phyloP scores from a whole-genome alignment of 2,113 vertebrate genomes.

The Myotis yumanensis region DNA sequence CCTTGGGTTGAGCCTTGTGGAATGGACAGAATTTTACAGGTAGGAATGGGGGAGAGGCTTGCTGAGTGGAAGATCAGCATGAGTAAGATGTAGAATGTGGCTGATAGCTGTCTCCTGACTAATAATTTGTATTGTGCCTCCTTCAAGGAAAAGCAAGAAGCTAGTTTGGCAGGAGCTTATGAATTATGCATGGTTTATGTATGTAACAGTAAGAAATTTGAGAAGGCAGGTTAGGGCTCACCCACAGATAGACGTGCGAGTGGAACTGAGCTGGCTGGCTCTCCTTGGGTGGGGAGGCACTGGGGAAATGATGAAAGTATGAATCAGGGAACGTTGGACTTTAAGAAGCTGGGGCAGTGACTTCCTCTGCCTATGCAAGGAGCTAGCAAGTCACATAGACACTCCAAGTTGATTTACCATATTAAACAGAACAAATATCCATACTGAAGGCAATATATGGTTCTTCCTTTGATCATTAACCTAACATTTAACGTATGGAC shows the following conservation, averaged over 20 bases:
- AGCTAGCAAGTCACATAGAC: neutral
- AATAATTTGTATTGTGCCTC: neutral
- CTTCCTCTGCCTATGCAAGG: neutral
- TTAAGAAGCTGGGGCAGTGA: neutral
- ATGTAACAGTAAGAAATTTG: neutral
- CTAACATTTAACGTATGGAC: neutral
- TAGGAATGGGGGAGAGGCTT: neutral
- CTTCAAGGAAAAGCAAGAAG: slow-evolving; percentile 21
- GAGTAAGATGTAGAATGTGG: neutral
- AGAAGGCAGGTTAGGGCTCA: neutral
- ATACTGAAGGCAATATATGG: neutral
- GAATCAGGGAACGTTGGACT: neutral
- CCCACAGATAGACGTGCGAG: neutral
- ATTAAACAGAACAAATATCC: neutral
- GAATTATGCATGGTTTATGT: neutral
- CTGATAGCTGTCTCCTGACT: neutral
- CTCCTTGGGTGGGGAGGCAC: neutral
- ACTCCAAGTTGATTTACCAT: neutral
- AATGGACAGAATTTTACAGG: neutral
- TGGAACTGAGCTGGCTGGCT: neutral
- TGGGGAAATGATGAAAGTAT: neutral
- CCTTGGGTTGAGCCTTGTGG: neutral
- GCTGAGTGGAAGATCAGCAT: neutral
- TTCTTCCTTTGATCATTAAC: neutral
- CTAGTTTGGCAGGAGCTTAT: neutral